Base-by-base conservation (phyloP, 2,888 invertebrate species). In the Lapara coniferarum region DNA sequence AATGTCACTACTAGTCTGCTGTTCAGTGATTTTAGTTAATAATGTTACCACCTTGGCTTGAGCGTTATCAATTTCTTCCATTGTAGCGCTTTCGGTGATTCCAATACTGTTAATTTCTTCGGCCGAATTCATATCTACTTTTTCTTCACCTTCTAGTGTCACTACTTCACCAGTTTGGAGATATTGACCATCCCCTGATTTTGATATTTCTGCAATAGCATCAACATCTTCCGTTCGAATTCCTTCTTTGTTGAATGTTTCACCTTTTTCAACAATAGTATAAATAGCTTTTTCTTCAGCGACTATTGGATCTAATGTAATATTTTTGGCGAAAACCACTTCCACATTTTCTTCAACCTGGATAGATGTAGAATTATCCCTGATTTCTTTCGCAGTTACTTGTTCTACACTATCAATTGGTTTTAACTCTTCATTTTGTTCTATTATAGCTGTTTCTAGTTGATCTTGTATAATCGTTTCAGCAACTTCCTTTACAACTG, bases 61-160 rank as follows among this genome's bases (percentile, higher is more conserved):
- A 25, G 19, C 19, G 12, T 59, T 10, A 12, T 12, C 44, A 19
- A 16, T 10, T 59, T 46, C 12, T 59, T 59, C 59, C 0, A 46
- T 10, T 10, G 59, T 10, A 46, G 46, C 12, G 16, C 16, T 19
- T 16, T 59, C 46, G 10, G 59, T 10, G 46, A 12, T 46, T 16
- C 46, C 59, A 10, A 44, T n/a, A 30, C 16, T 46, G 2, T 5
- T 5, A 8, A 25, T 19, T 57, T 55, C 49, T 46, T 44, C 66
- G 46, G 58, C 66, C 8, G 72, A 69, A 67, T 70, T 73, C 16
- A 70, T 69, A 12, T 74, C 67, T 58, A 68, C 70, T 14, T 57
- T 68, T 69, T 58, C 63, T 19, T 74, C 67, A 58, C n/a, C 51
- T 6, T 71, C 49, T 49, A 44, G 44, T 13, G 37, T 10, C 46